Evolutionary conservation across 2,888 invertebrate genomes (phyloP).

Genomic region (Euclidia mi): DNA sequence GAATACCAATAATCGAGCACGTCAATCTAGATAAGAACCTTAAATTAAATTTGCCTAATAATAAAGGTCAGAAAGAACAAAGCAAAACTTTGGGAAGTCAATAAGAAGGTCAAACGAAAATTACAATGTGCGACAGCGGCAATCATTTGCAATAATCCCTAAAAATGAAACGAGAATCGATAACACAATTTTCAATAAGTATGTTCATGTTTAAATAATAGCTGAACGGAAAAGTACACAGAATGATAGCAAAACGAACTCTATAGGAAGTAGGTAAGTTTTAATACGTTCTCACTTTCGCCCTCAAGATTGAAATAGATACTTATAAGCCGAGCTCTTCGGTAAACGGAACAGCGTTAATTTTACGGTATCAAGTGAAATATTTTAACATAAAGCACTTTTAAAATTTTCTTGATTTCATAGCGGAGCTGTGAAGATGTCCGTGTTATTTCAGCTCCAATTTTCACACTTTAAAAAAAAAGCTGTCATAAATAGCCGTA

Average conservation of each 20-base stretch:
- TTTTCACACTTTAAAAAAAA: too few relatives aligned
- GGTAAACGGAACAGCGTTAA: too few relatives aligned
- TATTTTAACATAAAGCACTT: too few relatives aligned
- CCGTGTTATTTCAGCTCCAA: too few relatives aligned
- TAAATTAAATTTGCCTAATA: background rate
- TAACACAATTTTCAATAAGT: constrained; percentile 4
- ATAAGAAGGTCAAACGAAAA: background rate
- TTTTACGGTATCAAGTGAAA: too few relatives aligned
- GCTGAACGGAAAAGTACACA: constrained; percentile 1
- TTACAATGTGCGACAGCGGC: background rate
- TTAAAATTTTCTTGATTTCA: too few relatives aligned
- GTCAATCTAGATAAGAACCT: background rate
- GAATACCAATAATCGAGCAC: background rate
- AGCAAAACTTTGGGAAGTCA: background rate
- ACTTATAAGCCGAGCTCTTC: too few relatives aligned
- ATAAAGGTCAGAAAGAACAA: background rate
- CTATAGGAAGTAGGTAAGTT: constrained; percentile 4
- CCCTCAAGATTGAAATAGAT: too few relatives aligned
- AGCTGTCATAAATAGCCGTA: too few relatives aligned
- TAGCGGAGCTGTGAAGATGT: too few relatives aligned
- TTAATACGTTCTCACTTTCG: too few relatives aligned
- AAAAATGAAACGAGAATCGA: constrained; percentile 7
- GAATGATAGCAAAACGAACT: constrained; percentile 3
- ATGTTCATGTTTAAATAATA: constrained; percentile 6
- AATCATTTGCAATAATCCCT: constrained; percentile 9